Conservation (phyloP, 2,888 invertebrate species). For the Erynnis tages region DNA sequence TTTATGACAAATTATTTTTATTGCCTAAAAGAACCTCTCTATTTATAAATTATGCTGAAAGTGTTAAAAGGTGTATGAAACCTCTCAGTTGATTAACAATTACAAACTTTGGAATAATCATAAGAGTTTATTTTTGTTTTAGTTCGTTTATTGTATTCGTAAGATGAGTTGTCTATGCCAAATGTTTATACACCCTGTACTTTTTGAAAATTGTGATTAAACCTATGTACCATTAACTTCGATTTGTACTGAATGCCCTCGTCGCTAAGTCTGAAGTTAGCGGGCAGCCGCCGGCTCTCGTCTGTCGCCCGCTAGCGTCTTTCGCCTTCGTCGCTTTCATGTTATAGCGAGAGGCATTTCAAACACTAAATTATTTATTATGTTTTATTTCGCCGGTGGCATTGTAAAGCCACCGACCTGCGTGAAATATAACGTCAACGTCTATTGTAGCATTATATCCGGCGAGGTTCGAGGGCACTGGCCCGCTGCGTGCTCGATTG, state of each 20-base stretch:
- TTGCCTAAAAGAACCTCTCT: conserved; percentile 77
- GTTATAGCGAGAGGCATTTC: not conserved
- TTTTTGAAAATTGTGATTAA: conserved; percentile 59
- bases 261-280: not conserved
- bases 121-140: conserved; percentile 67
- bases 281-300: not conserved
- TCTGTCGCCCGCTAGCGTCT: not conserved
- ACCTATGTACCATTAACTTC: conserved; percentile 50
- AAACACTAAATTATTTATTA: conserved; percentile 13
- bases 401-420: no score
- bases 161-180: conserved; percentile 65
- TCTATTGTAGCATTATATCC: no score
- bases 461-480: no score
- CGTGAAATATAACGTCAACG: no score
- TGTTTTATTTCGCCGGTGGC: conserved; percentile 12
- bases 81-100: conserved; percentile 60
- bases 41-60: conserved; percentile 37
- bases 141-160: conserved; percentile 54
- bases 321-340: conserved; percentile 2
- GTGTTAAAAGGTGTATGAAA: conserved; percentile 50
- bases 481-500: no score
- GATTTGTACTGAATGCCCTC: conserved; percentile 33
- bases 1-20: conserved; percentile 39
- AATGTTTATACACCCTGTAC: conserved; percentile 69
- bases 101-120: conserved; percentile 57